Evolutionary conservation across 2,888 invertebrate genomes (phyloP).

Genomic region (Frankliniella intonsa): DNA sequence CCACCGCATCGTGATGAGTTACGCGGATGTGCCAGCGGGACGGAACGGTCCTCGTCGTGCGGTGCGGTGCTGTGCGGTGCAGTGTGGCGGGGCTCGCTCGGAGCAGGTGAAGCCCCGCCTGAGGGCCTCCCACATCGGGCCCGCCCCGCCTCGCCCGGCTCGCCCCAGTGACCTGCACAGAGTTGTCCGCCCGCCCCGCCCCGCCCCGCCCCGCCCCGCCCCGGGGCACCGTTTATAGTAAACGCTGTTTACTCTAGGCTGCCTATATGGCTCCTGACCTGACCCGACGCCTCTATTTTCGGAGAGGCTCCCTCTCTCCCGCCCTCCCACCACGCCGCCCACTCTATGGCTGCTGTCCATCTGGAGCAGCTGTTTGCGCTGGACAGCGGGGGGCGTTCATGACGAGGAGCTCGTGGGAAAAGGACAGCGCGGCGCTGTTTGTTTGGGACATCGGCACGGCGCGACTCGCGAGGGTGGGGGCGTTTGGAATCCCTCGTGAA

Average conservation of each 20-base stretch:
- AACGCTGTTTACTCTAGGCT: not conserved
- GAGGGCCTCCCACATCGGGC: not conserved
- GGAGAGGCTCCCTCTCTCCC: not conserved
- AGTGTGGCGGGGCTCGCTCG: no score
- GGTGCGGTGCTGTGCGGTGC: not conserved
- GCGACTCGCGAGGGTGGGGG: not conserved
- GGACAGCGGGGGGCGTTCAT: not conserved
- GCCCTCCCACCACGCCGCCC: not conserved
- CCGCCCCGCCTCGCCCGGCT: not conserved
- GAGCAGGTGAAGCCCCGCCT: no score
- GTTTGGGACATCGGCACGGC: not conserved
- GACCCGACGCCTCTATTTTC: not conserved
- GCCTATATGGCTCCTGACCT: not conserved
- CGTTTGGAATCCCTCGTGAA: not conserved
- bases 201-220: not conserved
- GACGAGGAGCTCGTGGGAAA: not conserved
- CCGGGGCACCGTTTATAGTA: not conserved
- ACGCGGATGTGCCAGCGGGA: no score
- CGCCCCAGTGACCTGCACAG: not conserved
- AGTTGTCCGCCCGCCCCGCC: not conserved
- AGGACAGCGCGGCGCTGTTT: not conserved
- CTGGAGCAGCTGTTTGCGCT: not conserved
- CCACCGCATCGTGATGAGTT: no score
- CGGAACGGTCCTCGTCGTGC: not conserved
- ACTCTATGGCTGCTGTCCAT: not conserved